Percentiles rank a stretch among this genome's conserved stretches.
Conservation (phyloP, 2,888 invertebrate species). For the Chymomyza caudatula region DNA sequence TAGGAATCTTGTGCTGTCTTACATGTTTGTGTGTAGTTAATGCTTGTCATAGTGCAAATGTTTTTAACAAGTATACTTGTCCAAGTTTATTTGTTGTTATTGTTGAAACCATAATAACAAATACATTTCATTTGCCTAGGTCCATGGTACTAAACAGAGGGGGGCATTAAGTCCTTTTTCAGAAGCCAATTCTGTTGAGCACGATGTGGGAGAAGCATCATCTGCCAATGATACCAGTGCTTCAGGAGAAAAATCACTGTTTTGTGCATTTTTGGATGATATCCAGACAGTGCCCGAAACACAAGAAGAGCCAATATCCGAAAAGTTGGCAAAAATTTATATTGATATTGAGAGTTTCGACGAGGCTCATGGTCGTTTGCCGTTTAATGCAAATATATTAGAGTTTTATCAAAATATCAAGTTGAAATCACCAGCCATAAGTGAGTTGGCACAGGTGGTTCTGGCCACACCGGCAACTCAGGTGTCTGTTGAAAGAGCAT, state of each 20-base stretch:
- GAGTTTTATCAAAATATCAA: slow-evolving; percentile 5
- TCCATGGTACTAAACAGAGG: not conserved
- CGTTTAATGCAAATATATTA: slow-evolving; percentile 9
- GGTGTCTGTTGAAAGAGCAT: slow-evolving; percentile 17
- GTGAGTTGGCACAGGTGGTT: slow-evolving; percentile 13
- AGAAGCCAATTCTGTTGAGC: not conserved
- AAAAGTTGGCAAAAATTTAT: slow-evolving; percentile 9
- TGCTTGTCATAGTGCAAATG: slow-evolving; percentile 11
- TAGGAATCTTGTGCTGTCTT: slow-evolving; percentile 5
- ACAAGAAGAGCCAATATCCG: slow-evolving; percentile 3
- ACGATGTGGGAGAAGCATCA: too few species aligned
- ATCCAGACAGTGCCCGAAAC: slow-evolving; percentile 9
- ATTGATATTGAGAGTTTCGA: slow-evolving; percentile 11
- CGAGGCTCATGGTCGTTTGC: slow-evolving; percentile 5
- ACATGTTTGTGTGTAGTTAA: not conserved
- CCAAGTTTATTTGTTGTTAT: not conserved
- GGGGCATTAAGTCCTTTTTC: too few species aligned
- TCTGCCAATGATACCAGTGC: not conserved
- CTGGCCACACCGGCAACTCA: slow-evolving; percentile 16
- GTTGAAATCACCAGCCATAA: slow-evolving; percentile 3
- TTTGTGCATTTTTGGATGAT: slow-evolving; percentile 19
- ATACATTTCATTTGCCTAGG: not conserved
- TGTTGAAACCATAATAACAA: not conserved
- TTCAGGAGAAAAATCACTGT: slow-evolving; percentile 12
- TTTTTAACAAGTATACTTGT: slow-evolving; percentile 10